Conservation (phyloP, 1,140 invertebrate species). For the Zaprionus nigranus region DNA sequence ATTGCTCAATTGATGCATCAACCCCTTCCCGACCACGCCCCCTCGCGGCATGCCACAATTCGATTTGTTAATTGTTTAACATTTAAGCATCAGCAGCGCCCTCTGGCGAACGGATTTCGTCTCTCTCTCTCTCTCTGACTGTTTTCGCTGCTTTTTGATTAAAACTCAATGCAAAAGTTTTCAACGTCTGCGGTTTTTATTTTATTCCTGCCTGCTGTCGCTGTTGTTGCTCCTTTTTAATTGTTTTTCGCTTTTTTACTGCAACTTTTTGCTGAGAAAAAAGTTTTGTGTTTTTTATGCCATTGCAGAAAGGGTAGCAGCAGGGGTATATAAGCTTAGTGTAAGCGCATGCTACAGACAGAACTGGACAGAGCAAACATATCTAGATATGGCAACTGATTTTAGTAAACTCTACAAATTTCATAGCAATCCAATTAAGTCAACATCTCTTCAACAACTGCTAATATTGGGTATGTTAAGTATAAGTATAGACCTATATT, state of each 20-base stretch:
- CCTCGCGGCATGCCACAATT: conserved; percentile 13
- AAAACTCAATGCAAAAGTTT: conserved; percentile 15
- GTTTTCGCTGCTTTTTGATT: conserved; percentile 14
- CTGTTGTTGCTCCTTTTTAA: background rate
- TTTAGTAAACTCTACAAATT: background rate
- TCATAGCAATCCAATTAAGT: background rate
- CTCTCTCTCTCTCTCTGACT: background rate
- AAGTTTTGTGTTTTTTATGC: conserved; percentile 5
- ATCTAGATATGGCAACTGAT: background rate
- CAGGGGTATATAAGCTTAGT: background rate
- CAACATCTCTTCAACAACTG: too few relatives aligned
- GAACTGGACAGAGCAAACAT: background rate
- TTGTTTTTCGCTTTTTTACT: background rate
- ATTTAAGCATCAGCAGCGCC: conserved; percentile 27
- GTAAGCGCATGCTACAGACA: background rate
- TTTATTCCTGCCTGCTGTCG: background rate
- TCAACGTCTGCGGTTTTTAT: background rate
- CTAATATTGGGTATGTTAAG: too few relatives aligned
- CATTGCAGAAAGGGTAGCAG: background rate
- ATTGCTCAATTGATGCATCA: background rate
- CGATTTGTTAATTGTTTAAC: conserved; percentile 30
- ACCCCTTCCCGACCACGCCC: background rate
- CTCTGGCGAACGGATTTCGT: conserved; percentile 16
- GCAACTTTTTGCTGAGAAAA: background rate
- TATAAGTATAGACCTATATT: too few relatives aligned